phyloP scores from a whole-genome alignment of 1,140 invertebrate species.

The Berghia stephanieae region DNA sequence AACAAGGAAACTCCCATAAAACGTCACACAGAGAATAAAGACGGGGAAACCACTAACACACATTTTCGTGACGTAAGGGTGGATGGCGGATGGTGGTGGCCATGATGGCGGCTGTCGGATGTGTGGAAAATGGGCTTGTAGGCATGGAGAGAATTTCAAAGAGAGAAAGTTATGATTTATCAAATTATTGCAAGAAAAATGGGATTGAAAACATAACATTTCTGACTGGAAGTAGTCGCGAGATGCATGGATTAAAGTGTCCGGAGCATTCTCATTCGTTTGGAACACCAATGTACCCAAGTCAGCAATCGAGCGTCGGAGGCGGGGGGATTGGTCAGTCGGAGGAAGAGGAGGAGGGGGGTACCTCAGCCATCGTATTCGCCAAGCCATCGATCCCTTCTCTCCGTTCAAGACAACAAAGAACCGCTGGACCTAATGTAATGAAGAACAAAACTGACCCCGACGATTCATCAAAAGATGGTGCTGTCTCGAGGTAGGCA shows the following conservation, averaged over 20 bases:
- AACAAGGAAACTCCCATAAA: constrained; percentile 41
- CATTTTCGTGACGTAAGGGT: constrained; percentile 47
- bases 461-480: background rate
- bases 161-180: constrained; percentile 34
- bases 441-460: constrained; percentile 35
- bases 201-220: constrained; percentile 43
- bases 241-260: constrained; percentile 17
- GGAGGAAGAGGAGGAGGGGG: background rate
- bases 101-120: constrained; percentile 58
- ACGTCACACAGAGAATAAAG: constrained; percentile 36
- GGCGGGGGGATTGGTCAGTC: no score
- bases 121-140: constrained; percentile 46
- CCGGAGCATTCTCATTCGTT: background rate
- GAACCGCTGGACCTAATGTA: constrained; percentile 34
- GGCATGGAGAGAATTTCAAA: constrained; percentile 40
- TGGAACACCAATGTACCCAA: no score
- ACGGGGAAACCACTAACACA: constrained; percentile 47
- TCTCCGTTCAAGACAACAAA: constrained; percentile 48
- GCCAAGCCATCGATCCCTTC: constrained; percentile 51
- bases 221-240: constrained; percentile 36
- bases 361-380: constrained; percentile 34
- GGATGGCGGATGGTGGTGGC: constrained; percentile 54
- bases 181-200: constrained; percentile 47
- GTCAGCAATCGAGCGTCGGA: no score
- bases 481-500: background rate